A percentile compares a stretch with the other conserved stretches of the same genome.
Conservation (phyloP, 92 coral and sea anemone species). For the Meandrina meandrites region DNA sequence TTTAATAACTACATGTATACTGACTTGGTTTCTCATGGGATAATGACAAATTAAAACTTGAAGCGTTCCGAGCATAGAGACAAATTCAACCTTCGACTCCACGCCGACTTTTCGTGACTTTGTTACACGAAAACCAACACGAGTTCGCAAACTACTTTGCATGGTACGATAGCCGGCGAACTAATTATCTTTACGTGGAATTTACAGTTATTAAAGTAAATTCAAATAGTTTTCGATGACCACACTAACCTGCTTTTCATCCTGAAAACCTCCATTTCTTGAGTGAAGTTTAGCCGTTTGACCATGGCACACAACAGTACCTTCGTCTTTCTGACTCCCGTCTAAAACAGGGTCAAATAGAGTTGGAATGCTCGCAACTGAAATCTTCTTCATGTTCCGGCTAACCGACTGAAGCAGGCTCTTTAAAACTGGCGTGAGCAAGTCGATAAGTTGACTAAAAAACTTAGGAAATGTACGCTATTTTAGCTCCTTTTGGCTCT, state of each 20-base stretch:
- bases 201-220: neutral
- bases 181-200: neutral
- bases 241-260: constrained; percentile 15
- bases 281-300: constrained; percentile 38
- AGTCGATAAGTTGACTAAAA: neutral
- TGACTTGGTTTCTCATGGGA: no score
- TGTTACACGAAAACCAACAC: neutral
- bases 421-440: neutral
- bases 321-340: neutral
- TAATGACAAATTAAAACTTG: no score
- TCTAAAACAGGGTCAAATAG: neutral
- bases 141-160: neutral
- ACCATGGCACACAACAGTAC: neutral
- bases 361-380: constrained; percentile 20
- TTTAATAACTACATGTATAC: no score
- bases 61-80: no score
- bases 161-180: neutral
- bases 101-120: neutral
- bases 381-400: constrained; percentile 18
- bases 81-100: neutral
- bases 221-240: neutral
- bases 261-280: constrained; percentile 7
- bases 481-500: neutral
- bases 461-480: neutral
- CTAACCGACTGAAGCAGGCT: neutral